Evolutionary conservation across 2,888 invertebrate species (phyloP), one percentile per base, ranked within the genome.

Genomic region (Habrosyne pyritoides): DNA sequence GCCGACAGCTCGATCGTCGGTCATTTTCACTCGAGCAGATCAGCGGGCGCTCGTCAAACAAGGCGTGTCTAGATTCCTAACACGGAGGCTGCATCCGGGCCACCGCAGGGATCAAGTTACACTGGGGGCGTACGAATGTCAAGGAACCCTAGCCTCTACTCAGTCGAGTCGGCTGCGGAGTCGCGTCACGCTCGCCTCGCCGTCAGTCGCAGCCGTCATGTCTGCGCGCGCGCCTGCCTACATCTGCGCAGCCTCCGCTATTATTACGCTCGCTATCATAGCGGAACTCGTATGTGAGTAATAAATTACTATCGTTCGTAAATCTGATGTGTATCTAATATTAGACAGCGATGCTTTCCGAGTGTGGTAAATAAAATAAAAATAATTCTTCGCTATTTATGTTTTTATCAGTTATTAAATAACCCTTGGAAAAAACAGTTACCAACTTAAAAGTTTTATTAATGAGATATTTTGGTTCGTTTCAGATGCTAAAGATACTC

Each of bases 81-180:
- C 79, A 76, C 83, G 83, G 86, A 88, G 90, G 86, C 89, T 87
- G 90, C 89, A 91, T 91, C 91, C 91, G 91, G 91, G 88, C 90
- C 86, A 82, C 78, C 74, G 81, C 81, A 84, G 86, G 87, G 87
- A 84, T 83, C 87, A 72, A 76, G 83, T 83, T 83, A 81, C 84
- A 68, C 73, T 79, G 79, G 83, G 83, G 85, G 83, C 86, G 86
- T 75, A 84, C 91, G 90, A 91, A 91, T 90, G 91, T 90, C 91
- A 90, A 91, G 90, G 90, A 91, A 90, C 90, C 86, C 88, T 84
- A 73, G 77, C 69, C 66, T n/a, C 33, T 33, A 63, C 42, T 42
- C 42, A 8, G 42, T 18, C 42, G 58, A 60, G 56, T 59, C 64
- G 61, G 60, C 63, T 33, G 33, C 33, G n/a, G 33, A 33, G 60